A percentile compares a stretch with the other conserved stretches of the same genome.
phyloP scores from a whole-genome alignment of 2,797 vertebrate genomes.

The Diglossa cyanea region DNA sequence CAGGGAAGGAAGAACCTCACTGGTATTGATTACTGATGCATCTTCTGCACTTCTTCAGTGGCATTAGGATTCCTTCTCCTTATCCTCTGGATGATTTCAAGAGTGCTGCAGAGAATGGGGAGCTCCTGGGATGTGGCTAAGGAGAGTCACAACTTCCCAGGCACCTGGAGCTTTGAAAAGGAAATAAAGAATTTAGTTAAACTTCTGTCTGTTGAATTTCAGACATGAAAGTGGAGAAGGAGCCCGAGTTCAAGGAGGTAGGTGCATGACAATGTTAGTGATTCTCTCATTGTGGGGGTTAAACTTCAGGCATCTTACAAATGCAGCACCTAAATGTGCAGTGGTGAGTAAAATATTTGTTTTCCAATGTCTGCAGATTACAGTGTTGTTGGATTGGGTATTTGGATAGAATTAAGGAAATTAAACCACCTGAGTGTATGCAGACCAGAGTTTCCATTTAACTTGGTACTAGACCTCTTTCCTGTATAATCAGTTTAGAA shows the following conservation, averaged over 20 bases:
- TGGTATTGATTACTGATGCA: background rate
- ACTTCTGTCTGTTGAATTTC: background rate
- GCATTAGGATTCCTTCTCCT: background rate
- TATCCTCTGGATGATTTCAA: background rate
- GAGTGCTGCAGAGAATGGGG: background rate
- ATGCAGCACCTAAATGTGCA: background rate
- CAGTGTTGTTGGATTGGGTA: background rate
- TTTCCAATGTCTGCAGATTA: background rate
- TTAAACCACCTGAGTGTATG: background rate
- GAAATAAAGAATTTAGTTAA: background rate
- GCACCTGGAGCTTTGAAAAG: background rate
- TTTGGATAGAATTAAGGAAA: background rate
- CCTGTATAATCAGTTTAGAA: conserved; percentile 19
- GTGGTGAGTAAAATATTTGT: background rate
- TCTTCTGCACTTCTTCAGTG: background rate
- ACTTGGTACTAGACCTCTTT: background rate
- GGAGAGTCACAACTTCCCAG: background rate
- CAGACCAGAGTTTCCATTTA: background rate
- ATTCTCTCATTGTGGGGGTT: background rate
- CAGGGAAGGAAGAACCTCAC: background rate
- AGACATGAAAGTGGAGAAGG: background rate
- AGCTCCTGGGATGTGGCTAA: background rate
- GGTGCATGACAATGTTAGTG: background rate
- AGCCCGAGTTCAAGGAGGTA: background rate
- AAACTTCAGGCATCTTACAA: background rate